Evolutionary conservation across 2,113 vertebrate species (phyloP).

Genomic region (Oreotrochilus melanogaster): DNA sequence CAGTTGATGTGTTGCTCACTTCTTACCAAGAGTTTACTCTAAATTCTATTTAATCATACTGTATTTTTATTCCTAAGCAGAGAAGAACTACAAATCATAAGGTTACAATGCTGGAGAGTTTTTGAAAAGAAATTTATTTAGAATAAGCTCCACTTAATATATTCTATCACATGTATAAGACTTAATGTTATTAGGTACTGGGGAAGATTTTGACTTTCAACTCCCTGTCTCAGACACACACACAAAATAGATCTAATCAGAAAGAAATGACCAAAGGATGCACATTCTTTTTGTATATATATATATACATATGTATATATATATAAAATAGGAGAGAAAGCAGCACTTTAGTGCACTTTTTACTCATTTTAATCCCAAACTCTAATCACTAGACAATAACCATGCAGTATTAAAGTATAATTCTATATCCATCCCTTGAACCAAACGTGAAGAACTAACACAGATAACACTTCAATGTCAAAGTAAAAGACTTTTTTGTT

Average conservation of each 20-base stretch:
- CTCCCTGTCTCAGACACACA: neutral
- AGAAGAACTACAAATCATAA: neutral
- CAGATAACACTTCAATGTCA: neutral
- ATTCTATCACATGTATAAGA: neutral
- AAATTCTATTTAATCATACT: neutral
- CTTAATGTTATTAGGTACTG: neutral
- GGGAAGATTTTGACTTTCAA: neutral
- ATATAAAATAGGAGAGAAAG: neutral
- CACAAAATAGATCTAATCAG: neutral
- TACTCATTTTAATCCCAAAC: neutral
- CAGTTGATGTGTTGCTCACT: neutral
- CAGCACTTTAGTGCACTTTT: neutral
- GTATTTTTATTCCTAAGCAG: neutral
- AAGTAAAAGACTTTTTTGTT: neutral
- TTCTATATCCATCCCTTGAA: neutral
- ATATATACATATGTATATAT: neutral
- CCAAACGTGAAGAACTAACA: conserved; percentile 20
- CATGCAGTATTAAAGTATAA: neutral
- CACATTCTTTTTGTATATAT: neutral
- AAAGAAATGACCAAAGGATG: neutral
- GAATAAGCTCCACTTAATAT: neutral
- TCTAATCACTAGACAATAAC: neutral
- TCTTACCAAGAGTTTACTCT: neutral
- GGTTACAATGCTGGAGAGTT: neutral
- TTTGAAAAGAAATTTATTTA: neutral